phyloP scores from a whole-genome alignment of 2,888 invertebrate species.

The Cerastis leucographa region DNA sequence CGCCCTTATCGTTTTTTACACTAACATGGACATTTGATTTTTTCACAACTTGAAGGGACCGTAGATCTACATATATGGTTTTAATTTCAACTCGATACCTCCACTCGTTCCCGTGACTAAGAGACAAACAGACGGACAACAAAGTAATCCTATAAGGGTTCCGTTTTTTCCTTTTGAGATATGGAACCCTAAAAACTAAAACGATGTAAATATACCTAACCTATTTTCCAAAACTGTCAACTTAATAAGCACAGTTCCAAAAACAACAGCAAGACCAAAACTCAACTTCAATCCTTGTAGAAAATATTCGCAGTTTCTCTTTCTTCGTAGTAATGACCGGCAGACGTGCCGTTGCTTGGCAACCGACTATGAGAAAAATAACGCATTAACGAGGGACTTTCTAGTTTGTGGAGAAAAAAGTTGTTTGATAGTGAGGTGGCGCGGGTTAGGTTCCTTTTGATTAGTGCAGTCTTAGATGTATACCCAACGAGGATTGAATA shows the following conservation, averaged over 20 bases:
- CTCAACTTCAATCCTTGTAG: slow-evolving; percentile 37
- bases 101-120: too few species aligned
- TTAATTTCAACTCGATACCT: too few species aligned
- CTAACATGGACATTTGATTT: too few species aligned
- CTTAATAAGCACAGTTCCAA: not conserved
- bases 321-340: slow-evolving; percentile 75
- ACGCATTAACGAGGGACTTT: slow-evolving; percentile 44
- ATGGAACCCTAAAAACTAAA: too few species aligned
- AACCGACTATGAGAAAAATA: slow-evolving; percentile 63
- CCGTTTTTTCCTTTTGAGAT: too few species aligned
- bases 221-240: not conserved
- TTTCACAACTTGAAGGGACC: too few species aligned
- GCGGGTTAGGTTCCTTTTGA: slow-evolving; percentile 3
- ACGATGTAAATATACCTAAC: too few species aligned
- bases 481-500: slow-evolving; percentile 2
- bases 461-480: slow-evolving; percentile 15
- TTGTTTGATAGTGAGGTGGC: slow-evolving; percentile 1
- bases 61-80: too few species aligned
- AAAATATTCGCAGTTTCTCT: slow-evolving; percentile 38
- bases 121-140: too few species aligned
- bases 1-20: too few species aligned
- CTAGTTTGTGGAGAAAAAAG: slow-evolving; percentile 17
- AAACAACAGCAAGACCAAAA: slow-evolving; percentile 23
- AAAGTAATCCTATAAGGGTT: too few species aligned
- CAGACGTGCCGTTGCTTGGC: slow-evolving; percentile 76